Conservation (phyloP, 2,888 invertebrate species). For the Microctonus hyperodae region DNA sequence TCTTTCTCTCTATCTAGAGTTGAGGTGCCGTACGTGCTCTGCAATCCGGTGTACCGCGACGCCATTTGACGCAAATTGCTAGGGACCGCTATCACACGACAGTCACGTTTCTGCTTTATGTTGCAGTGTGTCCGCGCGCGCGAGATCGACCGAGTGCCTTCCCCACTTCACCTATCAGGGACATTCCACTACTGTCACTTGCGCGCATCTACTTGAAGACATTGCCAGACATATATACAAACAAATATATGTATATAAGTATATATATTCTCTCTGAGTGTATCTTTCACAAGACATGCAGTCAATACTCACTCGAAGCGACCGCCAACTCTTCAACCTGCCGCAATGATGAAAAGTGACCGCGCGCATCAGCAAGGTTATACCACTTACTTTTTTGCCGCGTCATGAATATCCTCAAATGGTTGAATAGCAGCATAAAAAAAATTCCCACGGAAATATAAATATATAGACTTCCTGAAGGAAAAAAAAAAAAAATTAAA, state of each 20-base stretch:
- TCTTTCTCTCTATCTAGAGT: too few relatives aligned
- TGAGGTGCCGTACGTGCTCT: conserved; percentile 15
- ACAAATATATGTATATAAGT: not conserved
- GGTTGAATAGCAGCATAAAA: not conserved
- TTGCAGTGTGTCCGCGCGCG: conserved; percentile 35
- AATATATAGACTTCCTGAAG: not conserved
- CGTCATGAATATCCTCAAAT: not conserved
- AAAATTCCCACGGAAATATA: not conserved
- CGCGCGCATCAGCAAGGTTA: not conserved
- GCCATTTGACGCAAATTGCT: conserved; percentile 60
- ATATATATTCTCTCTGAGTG: not conserved
- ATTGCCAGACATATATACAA: conserved; percentile 9
- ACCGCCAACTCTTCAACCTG: not conserved
- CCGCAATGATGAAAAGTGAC: not conserved
- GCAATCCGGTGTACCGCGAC: conserved; percentile 38
- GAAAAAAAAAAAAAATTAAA: too few relatives aligned
- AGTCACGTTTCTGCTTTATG: conserved; percentile 56
- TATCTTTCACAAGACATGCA: not conserved
- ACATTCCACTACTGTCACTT: conserved; percentile 23
- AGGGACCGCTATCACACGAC: conserved; percentile 49
- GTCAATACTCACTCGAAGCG: not conserved
- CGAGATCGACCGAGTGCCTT: conserved; percentile 18
- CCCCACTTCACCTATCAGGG: too few relatives aligned
- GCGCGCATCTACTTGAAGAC: conserved; percentile 5
- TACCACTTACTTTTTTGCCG: not conserved